Conservation (phyloP, 1,140 invertebrate species). For the Notospermus geniculatus region DNA sequence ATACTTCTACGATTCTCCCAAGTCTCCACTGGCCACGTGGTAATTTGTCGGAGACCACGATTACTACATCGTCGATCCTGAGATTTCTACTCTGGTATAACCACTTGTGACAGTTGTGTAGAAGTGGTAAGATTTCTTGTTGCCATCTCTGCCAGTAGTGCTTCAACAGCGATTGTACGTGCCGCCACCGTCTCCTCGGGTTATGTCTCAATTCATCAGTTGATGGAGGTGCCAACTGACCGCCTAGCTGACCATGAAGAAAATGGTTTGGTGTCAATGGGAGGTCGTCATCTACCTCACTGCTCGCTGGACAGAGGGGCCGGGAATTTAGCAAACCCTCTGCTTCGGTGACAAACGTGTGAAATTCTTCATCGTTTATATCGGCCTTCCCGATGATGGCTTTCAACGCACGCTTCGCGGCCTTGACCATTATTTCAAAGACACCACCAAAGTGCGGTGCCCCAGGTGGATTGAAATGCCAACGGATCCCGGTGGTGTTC, state of each 20-base stretch:
- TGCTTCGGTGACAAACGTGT: constrained; percentile 24
- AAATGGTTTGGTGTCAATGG: constrained; percentile 40
- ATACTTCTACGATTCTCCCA: constrained; percentile 9
- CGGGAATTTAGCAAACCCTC: constrained; percentile 31
- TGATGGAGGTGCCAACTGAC: constrained; percentile 10
- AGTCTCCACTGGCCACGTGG: constrained; percentile 10
- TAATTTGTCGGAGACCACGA: neutral
- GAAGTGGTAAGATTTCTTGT: too few species aligned
- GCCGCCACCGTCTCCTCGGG: too few species aligned
- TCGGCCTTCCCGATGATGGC: neutral
- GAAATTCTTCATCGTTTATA: constrained; percentile 10
- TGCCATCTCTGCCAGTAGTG: too few species aligned
- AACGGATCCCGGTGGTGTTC: neutral
- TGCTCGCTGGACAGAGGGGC: constrained; percentile 30
- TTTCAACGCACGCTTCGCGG: constrained; percentile 10
- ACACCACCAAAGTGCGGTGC: constrained; percentile 18
- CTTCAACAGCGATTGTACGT: too few species aligned
- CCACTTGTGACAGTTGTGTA: too few species aligned
- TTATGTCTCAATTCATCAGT: too few species aligned
- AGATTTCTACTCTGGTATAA: too few species aligned
- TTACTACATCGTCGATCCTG: constrained; percentile 9
- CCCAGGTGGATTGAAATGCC: constrained; percentile 11
- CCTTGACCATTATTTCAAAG: constrained; percentile 14
- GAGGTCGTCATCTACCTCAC: constrained; percentile 31
- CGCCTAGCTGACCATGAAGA: constrained; percentile 19